Evolutionary conservation across 37 sponge, comb jelly and placozoan species (phyloP).

Genomic region (Agelas oroides): DNA sequence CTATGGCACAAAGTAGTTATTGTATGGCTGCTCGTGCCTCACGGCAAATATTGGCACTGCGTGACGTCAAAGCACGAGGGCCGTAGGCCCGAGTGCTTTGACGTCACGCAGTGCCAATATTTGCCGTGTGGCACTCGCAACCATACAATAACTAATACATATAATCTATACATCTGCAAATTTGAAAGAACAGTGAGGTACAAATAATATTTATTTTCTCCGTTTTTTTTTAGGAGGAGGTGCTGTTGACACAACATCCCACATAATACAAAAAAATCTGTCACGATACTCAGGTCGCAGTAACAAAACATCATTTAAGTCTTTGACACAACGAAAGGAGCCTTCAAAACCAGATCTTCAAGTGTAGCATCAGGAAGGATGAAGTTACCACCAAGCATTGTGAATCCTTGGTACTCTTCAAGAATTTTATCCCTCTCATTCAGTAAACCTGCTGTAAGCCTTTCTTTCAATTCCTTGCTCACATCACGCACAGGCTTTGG

Average conservation of each 20-base stretch:
- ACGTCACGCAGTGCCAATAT: too few species aligned
- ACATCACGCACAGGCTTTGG: neutral
- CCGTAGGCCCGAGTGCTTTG: too few species aligned
- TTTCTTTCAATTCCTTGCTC: neutral
- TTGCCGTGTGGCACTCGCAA: too few species aligned
- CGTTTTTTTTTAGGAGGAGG: neutral
- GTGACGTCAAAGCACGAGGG: too few species aligned
- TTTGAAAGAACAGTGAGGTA: too few species aligned
- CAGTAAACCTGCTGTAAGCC: neutral
- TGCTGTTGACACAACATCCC: neutral
- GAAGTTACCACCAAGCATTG: conserved; percentile 13
- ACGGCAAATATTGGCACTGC: too few species aligned
- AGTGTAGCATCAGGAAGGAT: conserved; percentile 3
- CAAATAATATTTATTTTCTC: neutral
- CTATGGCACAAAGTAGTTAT: too few species aligned
- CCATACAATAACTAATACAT: too few species aligned
- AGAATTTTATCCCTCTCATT: neutral
- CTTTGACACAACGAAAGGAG: neutral
- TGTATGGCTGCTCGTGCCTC: too few species aligned
- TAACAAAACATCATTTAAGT: neutral
- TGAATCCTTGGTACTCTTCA: neutral
- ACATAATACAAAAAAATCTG: neutral
- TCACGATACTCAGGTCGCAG: neutral
- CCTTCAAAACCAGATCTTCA: conserved; percentile 14
- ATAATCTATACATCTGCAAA: too few species aligned